Base-by-base conservation (phyloP, 2,797 vertebrate genomes). In the Lerista edwardsae region DNA sequence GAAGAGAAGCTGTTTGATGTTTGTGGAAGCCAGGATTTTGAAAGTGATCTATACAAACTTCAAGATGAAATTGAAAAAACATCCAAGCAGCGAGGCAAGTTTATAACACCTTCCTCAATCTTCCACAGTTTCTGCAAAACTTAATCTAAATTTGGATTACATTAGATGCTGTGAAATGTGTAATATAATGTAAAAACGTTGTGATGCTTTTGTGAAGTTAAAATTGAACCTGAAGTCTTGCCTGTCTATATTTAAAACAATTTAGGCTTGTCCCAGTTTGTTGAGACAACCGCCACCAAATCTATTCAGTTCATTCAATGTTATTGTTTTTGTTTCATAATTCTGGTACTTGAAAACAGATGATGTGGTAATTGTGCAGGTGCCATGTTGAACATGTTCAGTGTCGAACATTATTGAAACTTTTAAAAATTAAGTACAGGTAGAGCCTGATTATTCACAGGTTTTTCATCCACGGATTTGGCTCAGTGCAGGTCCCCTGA, bases 11-110 rank as follows among this genome's bases (percentile, higher is more conserved):
- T 99, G 78, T 98, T 98, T 90, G 96, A 97, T 64, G 95, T 98
- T 74, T 99, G 98, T 80, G 98, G 98, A 84, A 99, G 98, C 92
- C 98, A 99, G 65, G 98, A 99, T 94, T 97, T 99, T 92, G 97
- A 99, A 91, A 97, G 96, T 74, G 98, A 99, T 90, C 94, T 99
- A 75, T 91, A 79, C 74, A 98, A 96, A 88, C 96, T 99, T 84
- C 97, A 97, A 83, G 98, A 99, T 34, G 98, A 99, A 65, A 97
- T 99, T 93, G 98, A 99, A 92, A 99, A 98, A 90, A 95, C 96
- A 34, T 99, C 98, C 84, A 99, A 99, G 90, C 97, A 98, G 86
- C 96, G 98, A 97, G 98, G 99, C 98, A 91, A 93, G 75, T 72
- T 81, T 2, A 0, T 14, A 0, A 11, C 61, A 23, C n/a, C 39